These are phyloP conservation scores for Nothocercus nigrocapillus DNA, from an alignment of 2,113 vertebrate genomes.

Conservation along the genomic window DNA sequence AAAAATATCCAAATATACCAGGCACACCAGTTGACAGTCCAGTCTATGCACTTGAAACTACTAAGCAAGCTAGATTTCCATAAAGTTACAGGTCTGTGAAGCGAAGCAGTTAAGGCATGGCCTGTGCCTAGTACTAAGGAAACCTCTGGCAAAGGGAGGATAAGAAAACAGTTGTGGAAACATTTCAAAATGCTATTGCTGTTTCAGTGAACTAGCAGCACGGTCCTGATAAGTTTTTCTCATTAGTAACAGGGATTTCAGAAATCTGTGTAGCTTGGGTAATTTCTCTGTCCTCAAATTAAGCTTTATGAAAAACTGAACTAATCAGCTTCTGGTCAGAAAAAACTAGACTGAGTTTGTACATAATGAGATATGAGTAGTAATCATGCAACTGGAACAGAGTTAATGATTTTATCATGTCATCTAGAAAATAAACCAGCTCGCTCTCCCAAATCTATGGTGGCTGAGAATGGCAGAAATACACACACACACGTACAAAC, in stretches of 20 bases:
- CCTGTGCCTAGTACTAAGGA: background rate
- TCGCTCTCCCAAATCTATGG: background rate
- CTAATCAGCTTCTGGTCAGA: background rate
- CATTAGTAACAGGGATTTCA: background rate
- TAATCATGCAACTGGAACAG: background rate
- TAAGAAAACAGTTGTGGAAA: slow-evolving; percentile 3
- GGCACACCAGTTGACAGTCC: background rate
- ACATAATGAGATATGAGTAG: background rate
- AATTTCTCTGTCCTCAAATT: background rate
- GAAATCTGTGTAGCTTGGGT: background rate
- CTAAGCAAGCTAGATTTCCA: background rate
- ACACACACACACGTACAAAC: background rate
- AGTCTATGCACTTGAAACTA: background rate
- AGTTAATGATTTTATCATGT: background rate
- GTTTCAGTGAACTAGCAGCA: background rate
- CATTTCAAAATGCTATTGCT: background rate
- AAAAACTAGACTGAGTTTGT: background rate
- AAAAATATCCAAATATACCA: background rate
- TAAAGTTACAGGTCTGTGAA: background rate
- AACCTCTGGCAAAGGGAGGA: background rate
- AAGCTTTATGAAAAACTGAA: background rate
- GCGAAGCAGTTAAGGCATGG: background rate
- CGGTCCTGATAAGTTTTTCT: background rate
- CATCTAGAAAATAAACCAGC: background rate
- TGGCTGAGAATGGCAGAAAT: background rate